phyloP scores from a whole-genome alignment of 64 coral and sea anemone genomes.

The Pocillopora damicornis region DNA sequence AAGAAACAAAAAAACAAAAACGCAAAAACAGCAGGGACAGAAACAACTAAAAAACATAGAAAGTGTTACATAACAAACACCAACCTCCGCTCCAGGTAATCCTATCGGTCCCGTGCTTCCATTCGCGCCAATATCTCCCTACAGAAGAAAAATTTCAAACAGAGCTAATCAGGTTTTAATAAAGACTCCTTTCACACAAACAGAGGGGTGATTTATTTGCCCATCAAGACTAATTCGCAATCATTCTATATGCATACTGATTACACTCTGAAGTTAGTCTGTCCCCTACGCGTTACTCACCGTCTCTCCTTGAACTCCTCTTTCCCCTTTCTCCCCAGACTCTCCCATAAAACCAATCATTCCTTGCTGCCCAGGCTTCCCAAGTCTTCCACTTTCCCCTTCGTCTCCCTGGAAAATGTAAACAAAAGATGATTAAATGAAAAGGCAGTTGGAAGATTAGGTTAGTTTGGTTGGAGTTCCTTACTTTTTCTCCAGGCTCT shows the following conservation, averaged over 20 bases:
- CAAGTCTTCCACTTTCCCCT: background rate
- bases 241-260: background rate
- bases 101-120: background rate
- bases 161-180: background rate
- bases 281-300: background rate
- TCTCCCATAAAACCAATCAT: constrained; percentile 1
- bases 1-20: too few relatives aligned
- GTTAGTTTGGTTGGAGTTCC: background rate
- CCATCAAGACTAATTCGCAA: background rate
- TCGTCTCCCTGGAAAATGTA: background rate
- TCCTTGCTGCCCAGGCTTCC: background rate
- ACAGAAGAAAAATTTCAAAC: background rate
- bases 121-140: background rate
- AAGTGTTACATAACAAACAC: background rate
- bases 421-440: background rate
- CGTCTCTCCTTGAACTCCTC: background rate
- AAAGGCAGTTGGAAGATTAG: background rate
- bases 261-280: too few relatives aligned
- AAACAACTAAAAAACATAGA: background rate
- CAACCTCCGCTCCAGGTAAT: constrained; percentile 9
- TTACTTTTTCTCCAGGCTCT: constrained; percentile 14
- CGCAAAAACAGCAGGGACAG: too few relatives aligned
- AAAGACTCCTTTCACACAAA: too few relatives aligned
- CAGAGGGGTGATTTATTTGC: too few relatives aligned
- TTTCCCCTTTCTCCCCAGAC: constrained; percentile 3